Base-by-base conservation (phyloP, 2,888 invertebrate genomes). In the Tetragonisca angustula region DNA sequence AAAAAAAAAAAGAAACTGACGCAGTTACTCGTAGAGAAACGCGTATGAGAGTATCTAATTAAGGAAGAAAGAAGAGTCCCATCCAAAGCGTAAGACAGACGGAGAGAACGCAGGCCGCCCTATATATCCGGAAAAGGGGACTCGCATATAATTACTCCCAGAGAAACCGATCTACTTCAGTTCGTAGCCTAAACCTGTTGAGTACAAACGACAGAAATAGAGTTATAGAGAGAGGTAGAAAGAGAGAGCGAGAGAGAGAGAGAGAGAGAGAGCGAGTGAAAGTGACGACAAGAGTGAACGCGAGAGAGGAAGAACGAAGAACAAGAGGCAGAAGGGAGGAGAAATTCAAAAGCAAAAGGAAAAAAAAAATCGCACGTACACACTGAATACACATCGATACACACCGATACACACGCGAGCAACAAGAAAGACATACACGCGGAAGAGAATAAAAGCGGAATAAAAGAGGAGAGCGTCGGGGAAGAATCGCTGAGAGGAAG, bases 131-230 rank as follows among this genome's bases (percentile, higher is more conserved):
- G 83, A 80, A 64, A 73, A 81, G 74, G 83, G 84, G 85, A 85
- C 87, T 84, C 82, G 83, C 81, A 50, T 76, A 85, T 83, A 76
- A 88, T 87, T 82, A 89, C 88, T 89, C 88, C 89, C 89, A 87
- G 89, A 91, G 91, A 87, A 94, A 94, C 94, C 92, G 91, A 94
- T 94, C 93, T 94, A 94, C 94, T 94, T 94, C 93, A 94, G 91
- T 93, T 93, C 92, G 93, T 94, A 94, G 94, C 94, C 94, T 94
- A 94, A 94, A 94, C 94, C 94, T 94, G 94, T 93, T 93, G 93
- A 94, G 94, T 94, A 94, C 94, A 94, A 91, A 90, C 87, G 87
- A 90, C 88, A 89, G 84, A 85, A 81, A 79, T 86, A 86, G 73
- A 87, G 85, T 87, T 80, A 81, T 83, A 87, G 80, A 88, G 81